These are phyloP conservation scores for Ameiurus melas DNA, from an alignment of 2,113 vertebrate species.

Conservation along the genomic window DNA sequence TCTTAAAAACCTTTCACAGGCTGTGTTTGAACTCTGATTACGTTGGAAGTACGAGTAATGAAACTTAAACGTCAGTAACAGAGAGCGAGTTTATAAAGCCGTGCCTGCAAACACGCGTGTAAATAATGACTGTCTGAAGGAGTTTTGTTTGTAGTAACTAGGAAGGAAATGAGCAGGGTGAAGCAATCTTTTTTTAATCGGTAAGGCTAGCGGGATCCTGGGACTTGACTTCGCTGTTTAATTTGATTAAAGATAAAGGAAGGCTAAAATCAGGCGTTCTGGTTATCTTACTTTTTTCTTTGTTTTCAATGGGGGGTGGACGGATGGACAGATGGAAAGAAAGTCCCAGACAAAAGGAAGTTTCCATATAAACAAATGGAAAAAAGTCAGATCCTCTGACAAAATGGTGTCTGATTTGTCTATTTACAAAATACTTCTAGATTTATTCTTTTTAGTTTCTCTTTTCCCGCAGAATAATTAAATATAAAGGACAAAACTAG, in stretches of 20 bases:
- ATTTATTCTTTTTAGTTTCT: too few species aligned
- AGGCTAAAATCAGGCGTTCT: not conserved
- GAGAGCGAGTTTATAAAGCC: not conserved
- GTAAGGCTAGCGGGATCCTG: not conserved
- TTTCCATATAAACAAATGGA: not conserved
- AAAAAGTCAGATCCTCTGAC: not conserved
- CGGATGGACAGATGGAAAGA: not conserved
- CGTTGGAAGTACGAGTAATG: not conserved
- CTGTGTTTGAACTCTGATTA: not conserved
- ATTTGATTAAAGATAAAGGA: not conserved
- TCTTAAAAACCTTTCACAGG: not conserved
- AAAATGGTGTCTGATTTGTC: not conserved
- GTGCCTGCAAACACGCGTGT: not conserved
- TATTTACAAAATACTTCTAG: too few species aligned
- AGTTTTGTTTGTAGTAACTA: not conserved
- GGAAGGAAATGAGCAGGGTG: not conserved
- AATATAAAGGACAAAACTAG: too few species aligned
- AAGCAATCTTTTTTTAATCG: not conserved
- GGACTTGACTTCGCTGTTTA: not conserved
- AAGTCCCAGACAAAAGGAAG: not conserved
- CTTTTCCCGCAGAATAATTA: too few species aligned
- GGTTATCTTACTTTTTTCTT: not conserved
- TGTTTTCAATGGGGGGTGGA: not conserved
- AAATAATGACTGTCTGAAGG: not conserved
- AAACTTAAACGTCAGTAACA: not conserved